Percentiles rank a stretch among this genome's conserved stretches.
Conservation (phyloP, 64 coral and sea anemone genomes). For the Actinia tenebrosa region DNA sequence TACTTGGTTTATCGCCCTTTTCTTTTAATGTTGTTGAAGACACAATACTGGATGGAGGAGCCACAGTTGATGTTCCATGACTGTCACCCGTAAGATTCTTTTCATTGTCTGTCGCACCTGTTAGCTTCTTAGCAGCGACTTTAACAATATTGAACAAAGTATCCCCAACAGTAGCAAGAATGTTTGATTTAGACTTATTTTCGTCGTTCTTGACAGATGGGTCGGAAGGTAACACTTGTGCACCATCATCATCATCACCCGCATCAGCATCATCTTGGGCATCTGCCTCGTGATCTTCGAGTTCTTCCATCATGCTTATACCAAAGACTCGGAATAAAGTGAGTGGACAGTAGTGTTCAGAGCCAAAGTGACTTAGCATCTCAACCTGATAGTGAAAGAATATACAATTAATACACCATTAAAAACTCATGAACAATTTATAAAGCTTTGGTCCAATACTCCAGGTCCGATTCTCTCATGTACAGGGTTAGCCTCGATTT, state of each 20-base stretch:
- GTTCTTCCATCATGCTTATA: conserved; percentile 90
- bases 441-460: too few species aligned
- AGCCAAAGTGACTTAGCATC: conserved; percentile 94
- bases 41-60: neutral
- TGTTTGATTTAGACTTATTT: conserved; percentile 40
- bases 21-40: neutral
- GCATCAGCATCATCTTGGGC: conserved; percentile 67
- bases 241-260: conserved; percentile 49
- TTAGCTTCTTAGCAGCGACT: conserved; percentile 65
- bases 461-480: too few species aligned
- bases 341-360: conserved; percentile 92
- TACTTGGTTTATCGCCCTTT: conserved; percentile 42
- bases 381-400: conserved; percentile 58
- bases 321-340: conserved; percentile 89
- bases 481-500: too few species aligned
- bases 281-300: conserved; percentile 87
- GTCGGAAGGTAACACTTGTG: conserved; percentile 64
- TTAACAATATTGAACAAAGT: conserved; percentile 85
- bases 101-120: conserved; percentile 4
- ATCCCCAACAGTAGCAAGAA: conserved; percentile 79
- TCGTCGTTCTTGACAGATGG: conserved; percentile 56
- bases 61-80: neutral
- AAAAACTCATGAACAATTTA: too few species aligned
- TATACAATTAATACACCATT: too few species aligned
- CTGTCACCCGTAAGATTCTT: conserved; percentile 18